Percentiles rank a stretch among this genome's conserved stretches.
These are phyloP conservation scores for Calycopis cecrops DNA, from an alignment of 1,140 invertebrate genomes.

Conservation along the genomic window DNA sequence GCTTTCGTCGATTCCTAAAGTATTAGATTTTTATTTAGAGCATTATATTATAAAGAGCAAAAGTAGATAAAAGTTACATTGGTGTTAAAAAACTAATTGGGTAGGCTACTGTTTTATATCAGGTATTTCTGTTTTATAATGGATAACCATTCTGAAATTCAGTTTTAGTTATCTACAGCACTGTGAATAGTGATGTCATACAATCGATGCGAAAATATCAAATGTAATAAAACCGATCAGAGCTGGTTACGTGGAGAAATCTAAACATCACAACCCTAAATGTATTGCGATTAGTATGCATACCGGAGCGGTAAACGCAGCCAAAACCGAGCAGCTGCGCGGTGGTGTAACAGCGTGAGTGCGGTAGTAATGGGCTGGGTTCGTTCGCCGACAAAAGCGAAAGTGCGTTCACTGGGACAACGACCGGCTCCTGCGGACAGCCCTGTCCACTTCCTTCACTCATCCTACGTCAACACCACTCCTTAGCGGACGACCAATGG, in stretches of 20 bases:
- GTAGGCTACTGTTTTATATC: no score
- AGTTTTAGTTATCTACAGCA: no score
- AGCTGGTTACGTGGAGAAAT: conserved; percentile 50
- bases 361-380: conserved; percentile 68
- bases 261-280: conserved; percentile 58
- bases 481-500: not conserved
- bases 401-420: conserved; percentile 74
- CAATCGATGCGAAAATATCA: no score
- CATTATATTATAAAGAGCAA: no score
- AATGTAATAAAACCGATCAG: no score
- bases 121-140: no score
- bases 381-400: conserved; percentile 72
- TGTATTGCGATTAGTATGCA: conserved; percentile 60
- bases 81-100: no score
- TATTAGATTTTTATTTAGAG: no score
- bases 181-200: no score
- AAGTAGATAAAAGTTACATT: no score
- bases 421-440: conserved; percentile 62
- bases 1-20: no score
- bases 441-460: conserved; percentile 47
- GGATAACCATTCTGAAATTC: no score
- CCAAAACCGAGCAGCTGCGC: conserved; percentile 53
- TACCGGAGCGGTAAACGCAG: conserved; percentile 53
- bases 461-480: conserved; percentile 35
- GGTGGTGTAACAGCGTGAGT: conserved; percentile 68